Conservation (phyloP, 2,888 invertebrate genomes). For the Torymus texanus region DNA sequence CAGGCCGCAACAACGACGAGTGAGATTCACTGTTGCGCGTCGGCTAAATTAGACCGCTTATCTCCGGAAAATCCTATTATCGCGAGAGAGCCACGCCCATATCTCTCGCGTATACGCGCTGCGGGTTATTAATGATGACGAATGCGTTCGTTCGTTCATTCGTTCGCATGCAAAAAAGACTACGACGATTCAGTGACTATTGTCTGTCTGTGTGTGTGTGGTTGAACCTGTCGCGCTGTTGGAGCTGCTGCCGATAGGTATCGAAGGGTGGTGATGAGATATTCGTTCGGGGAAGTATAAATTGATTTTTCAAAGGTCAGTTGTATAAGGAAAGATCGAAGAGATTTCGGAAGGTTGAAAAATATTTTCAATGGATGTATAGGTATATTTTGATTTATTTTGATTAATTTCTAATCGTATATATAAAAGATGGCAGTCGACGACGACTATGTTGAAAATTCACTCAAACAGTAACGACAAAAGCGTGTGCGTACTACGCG, state of each 20-base stretch:
- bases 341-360: too few relatives aligned
- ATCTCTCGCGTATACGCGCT: background rate
- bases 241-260: background rate
- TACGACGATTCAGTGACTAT: constrained; percentile 10
- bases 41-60: constrained; percentile 54
- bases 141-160: constrained; percentile 35
- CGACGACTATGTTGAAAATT: too few relatives aligned
- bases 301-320: too few relatives aligned
- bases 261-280: background rate
- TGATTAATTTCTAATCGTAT: too few relatives aligned
- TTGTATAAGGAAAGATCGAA: too few relatives aligned
- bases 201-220: background rate
- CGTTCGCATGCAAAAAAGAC: constrained; percentile 50
- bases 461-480: too few relatives aligned
- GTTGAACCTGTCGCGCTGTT: constrained; percentile 11
- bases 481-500: too few relatives aligned
- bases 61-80: constrained; percentile 57
- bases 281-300: background rate
- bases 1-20: constrained; percentile 11
- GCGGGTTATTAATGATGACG: constrained; percentile 55
- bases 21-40: too few relatives aligned
- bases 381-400: too few relatives aligned
- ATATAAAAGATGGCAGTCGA: too few relatives aligned
- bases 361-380: too few relatives aligned
- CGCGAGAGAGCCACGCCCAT: constrained; percentile 42